Base-by-base conservation (phyloP, 2,797 vertebrate genomes). In the Schizothorax lantsangensis region DNA sequence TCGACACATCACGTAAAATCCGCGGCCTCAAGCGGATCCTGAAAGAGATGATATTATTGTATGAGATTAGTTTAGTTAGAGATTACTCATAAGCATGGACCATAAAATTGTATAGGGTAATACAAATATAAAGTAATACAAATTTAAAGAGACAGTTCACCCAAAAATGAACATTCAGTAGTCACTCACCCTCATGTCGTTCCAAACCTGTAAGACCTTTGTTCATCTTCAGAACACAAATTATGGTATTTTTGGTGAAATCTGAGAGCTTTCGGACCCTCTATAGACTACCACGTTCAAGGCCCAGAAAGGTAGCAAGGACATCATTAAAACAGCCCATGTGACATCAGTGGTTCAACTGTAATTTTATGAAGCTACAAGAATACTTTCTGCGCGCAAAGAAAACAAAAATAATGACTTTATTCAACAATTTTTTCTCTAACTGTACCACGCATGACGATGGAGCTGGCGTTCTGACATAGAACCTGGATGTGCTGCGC, bases 1-100 rank as follows among this genome's bases (percentile, higher is more conserved):
- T 1, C 0, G 97, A 98, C 80, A 98, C 96, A 0, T 98, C 96
- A 54, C 94, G 92, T 86, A 99, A 94, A 82, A 97, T 94, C 0
- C 96, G 95, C 62, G 98, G 97, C 38, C 96, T 95, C 88, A 99
- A 95, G 38, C 68, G 94, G 89, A 99, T 97, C 92, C 98, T 99
- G 91, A 68, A 57, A 79, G 23, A 40, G 77, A 66, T 38, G 23
- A 72, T 17, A 81, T 26, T n/a, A 69, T 59, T 10, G 38, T 21
- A 43, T 23, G 43, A 59, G 23, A 26, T 83, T 74, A 36, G 30
- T n/a, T 14, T n/a, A 49, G 71, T n/a, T 64, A 4, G 30, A 36
- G 30, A 40, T 40, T 71, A 71, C 19, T 23, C 38, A 80, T 26
- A 36, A 57, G 40, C 1, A 47, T 40, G 33, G 30, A 38, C 45